These are phyloP conservation scores for Cariama cristata DNA, from an alignment of 2,113 vertebrate genomes.

Conservation along the genomic window DNA sequence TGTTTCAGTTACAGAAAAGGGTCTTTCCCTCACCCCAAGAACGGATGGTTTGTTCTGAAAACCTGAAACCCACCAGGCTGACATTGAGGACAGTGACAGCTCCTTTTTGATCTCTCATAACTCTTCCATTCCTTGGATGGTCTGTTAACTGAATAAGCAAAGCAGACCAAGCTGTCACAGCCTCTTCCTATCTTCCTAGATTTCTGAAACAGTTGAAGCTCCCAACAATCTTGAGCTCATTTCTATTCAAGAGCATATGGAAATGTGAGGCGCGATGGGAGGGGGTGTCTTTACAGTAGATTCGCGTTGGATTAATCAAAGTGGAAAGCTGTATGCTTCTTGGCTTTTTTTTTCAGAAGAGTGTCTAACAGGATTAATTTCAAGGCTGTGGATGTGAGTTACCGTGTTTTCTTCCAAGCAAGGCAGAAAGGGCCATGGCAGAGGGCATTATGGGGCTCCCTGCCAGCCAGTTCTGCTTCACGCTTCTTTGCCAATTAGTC, in stretches of 20 bases:
- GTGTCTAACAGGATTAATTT: constrained; percentile 75
- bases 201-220: background rate
- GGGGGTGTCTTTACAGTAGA: background rate
- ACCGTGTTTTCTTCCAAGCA: background rate
- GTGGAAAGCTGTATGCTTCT: background rate
- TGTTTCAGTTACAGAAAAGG: background rate
- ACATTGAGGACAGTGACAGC: background rate
- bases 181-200: background rate
- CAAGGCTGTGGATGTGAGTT: constrained; percentile 39
- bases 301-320: background rate
- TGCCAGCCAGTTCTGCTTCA: constrained; percentile 18
- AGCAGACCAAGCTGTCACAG: background rate
- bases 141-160: background rate
- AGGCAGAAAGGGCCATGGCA: background rate
- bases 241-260: background rate
- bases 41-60: background rate
- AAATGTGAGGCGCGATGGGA: background rate
- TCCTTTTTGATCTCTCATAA: background rate
- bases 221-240: background rate
- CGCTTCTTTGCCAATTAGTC: background rate
- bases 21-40: background rate
- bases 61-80: background rate
- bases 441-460: background rate
- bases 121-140: background rate
- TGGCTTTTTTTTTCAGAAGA: background rate